A percentile compares a stretch with the other conserved stretches of the same genome.
These are phyloP conservation scores for Saccopteryx bilineata DNA, from an alignment of 2,113 vertebrate genomes.

Conservation along the genomic window DNA sequence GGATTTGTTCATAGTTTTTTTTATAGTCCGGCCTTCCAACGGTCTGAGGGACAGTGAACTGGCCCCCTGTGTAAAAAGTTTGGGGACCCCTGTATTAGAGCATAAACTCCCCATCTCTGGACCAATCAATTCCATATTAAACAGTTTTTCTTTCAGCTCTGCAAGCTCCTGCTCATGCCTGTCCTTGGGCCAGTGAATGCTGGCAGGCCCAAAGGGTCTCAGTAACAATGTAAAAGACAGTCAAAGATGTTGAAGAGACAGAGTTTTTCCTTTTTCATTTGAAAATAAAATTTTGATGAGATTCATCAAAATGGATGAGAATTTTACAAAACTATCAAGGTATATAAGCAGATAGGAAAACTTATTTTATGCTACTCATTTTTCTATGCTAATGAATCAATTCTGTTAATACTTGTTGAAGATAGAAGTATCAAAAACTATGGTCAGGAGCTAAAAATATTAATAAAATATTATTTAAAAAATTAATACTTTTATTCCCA, in stretches of 20 bases:
- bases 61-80: too few relatives aligned
- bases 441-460: not conserved
- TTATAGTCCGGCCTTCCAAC: too few relatives aligned
- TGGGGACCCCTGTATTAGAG: not conserved
- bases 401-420: not conserved
- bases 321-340: not conserved
- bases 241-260: not conserved
- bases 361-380: not conserved
- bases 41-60: too few relatives aligned
- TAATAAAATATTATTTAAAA: not conserved
- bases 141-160: not conserved
- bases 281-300: conserved; percentile 4
- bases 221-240: not conserved
- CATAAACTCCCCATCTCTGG: not conserved
- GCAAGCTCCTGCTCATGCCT: not conserved
- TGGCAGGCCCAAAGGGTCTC: not conserved
- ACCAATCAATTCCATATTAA: not conserved
- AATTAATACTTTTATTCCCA: not conserved
- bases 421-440: not conserved
- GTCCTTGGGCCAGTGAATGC: not conserved
- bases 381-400: conserved; percentile 15
- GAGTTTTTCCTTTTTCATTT: not conserved
- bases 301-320: not conserved
- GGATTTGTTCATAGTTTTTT: too few relatives aligned
- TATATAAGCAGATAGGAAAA: not conserved